These are phyloP conservation scores for Polypterus senegalus DNA, from an alignment of 2,113 vertebrate genomes.

Conservation along the genomic window DNA sequence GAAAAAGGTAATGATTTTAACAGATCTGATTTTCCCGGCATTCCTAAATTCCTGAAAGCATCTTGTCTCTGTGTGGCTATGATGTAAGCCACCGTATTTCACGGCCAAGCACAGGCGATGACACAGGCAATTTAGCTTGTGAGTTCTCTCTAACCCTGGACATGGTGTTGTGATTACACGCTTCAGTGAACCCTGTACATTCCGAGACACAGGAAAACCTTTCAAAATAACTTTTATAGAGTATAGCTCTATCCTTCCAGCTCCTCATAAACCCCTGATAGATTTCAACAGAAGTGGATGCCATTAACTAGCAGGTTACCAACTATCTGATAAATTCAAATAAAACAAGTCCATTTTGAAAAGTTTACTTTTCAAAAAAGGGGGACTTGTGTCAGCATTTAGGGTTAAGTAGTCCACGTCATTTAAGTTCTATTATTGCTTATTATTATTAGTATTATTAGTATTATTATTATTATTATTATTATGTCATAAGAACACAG, in stretches of 20 bases:
- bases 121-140: slow-evolving; percentile 81
- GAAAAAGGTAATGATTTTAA: slow-evolving; percentile 60
- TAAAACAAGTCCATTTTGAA: not conserved
- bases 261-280: slow-evolving; percentile 31
- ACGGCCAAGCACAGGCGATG: slow-evolving; percentile 61
- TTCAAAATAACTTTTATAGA: slow-evolving; percentile 58
- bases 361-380: no score
- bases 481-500: no score
- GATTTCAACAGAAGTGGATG: slow-evolving; percentile 16
- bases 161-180: slow-evolving; percentile 77
- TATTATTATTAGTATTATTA: no score
- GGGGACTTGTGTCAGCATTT: no score
- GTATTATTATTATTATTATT: no score
- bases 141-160: slow-evolving; percentile 66
- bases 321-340: slow-evolving; percentile 2
- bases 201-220: slow-evolving; percentile 49
- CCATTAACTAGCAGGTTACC: slow-evolving; percentile 5
- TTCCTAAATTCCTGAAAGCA: slow-evolving; percentile 43
- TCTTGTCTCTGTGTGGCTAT: slow-evolving; percentile 38
- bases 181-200: slow-evolving; percentile 49
- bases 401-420: no score
- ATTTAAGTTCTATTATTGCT: no score
- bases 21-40: slow-evolving; percentile 48
- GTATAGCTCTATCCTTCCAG: slow-evolving; percentile 41
- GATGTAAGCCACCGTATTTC: slow-evolving; percentile 68